phyloP scores from a whole-genome alignment of 2,797 vertebrate genomes.

The Gorsachius magnificus region DNA sequence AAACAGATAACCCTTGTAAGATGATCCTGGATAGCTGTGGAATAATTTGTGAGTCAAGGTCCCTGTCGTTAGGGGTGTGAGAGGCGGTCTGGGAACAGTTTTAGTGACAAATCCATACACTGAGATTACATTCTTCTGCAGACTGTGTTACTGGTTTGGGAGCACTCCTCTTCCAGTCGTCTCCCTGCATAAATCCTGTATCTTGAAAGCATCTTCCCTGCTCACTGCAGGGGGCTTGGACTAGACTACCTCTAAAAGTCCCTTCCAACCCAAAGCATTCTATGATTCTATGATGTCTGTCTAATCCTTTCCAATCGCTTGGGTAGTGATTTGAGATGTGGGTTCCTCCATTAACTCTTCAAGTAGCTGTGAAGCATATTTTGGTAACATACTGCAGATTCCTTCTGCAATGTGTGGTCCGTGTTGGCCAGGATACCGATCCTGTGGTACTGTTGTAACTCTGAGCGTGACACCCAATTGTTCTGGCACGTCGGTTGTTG shows the following conservation, averaged over 20 bases:
- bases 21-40: not conserved
- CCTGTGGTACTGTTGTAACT: not conserved
- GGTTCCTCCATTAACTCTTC: not conserved
- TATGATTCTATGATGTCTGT: not conserved
- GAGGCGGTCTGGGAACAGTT: not conserved
- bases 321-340: not conserved
- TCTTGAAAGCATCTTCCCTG: not conserved
- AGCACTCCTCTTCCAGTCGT: not conserved
- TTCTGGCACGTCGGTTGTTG: fast-evolving
- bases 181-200: not conserved
- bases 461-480: not conserved
- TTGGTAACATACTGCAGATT: not conserved
- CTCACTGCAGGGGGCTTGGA: too few relatives aligned
- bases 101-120: not conserved
- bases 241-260: too few relatives aligned
- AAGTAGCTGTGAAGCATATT: not conserved
- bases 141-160: not conserved
- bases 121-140: not conserved
- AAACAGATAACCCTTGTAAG: not conserved
- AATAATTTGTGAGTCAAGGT: not conserved
- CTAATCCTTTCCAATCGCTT: not conserved
- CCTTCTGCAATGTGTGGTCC: not conserved
- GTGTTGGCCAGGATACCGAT: not conserved
- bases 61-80: not conserved
- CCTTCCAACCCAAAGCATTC: too few relatives aligned